These are phyloP conservation scores for Thera obeliscata DNA, from an alignment of 2,888 invertebrate species.

Conservation along the genomic window DNA sequence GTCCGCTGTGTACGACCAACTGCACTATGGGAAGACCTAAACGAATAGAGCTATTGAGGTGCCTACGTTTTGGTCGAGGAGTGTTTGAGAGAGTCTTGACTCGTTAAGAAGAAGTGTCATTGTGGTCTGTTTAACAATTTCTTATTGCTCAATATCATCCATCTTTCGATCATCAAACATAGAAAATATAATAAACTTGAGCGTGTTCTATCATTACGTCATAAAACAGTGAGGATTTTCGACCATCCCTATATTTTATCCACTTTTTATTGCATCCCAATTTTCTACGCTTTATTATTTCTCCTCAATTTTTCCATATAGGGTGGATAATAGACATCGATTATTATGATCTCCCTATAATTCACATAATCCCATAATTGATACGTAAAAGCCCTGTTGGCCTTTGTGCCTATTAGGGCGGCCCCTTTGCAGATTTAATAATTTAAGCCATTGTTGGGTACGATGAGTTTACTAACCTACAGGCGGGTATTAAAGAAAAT, in stretches of 20 bases:
- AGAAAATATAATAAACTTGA: slow-evolving; percentile 11
- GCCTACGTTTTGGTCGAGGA: too few relatives aligned
- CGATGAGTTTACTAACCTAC: slow-evolving; percentile 55
- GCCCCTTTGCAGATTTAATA: slow-evolving; percentile 69
- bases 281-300: slow-evolving; percentile 43
- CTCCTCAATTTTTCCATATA: slow-evolving; percentile 45
- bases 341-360: slow-evolving; percentile 73
- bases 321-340: slow-evolving; percentile 65
- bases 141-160: too few relatives aligned
- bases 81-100: too few relatives aligned
- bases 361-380: slow-evolving; percentile 77
- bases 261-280: slow-evolving; percentile 38
- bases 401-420: slow-evolving; percentile 66
- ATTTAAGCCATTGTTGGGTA: slow-evolving; percentile 70
- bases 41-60: too few relatives aligned
- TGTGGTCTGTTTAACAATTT: too few relatives aligned
- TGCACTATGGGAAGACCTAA: too few relatives aligned
- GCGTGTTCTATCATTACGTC: slow-evolving; percentile 12
- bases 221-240: slow-evolving; percentile 20
- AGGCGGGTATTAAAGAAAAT: too few relatives aligned
- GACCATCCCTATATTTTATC: slow-evolving; percentile 26
- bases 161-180: background rate
- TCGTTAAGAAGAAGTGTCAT: too few relatives aligned
- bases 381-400: slow-evolving; percentile 71
- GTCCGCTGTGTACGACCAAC: too few relatives aligned